These are phyloP conservation scores for Microcebus ravelobensis DNA, from an alignment of 2,113 vertebrate species.

Conservation along the genomic window DNA sequence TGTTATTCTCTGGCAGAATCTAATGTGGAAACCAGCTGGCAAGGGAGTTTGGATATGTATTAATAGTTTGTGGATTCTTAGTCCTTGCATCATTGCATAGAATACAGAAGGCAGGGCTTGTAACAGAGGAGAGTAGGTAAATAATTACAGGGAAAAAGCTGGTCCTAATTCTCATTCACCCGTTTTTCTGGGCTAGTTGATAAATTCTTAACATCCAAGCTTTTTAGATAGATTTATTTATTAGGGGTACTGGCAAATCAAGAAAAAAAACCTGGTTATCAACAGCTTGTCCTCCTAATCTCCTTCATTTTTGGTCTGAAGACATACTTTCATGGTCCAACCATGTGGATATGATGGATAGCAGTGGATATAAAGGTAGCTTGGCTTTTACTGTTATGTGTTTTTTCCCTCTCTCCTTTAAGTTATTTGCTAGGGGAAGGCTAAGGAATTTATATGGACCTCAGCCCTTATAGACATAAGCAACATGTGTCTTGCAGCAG, in stretches of 20 bases:
- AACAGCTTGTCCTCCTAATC: neutral
- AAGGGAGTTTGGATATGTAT: neutral
- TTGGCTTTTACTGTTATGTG: neutral
- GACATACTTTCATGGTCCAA: neutral
- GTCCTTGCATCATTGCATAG: neutral
- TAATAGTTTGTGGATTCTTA: neutral
- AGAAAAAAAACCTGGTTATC: neutral
- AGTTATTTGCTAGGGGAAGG: neutral
- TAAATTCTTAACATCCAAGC: neutral
- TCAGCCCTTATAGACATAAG: neutral
- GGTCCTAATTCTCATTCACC: neutral
- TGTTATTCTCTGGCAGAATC: neutral
- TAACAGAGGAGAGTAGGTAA: neutral
- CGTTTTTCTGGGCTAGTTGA: neutral
- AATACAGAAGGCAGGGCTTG: neutral
- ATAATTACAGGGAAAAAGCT: neutral
- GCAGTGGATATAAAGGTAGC: neutral
- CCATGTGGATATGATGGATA: neutral
- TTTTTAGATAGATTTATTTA: neutral
- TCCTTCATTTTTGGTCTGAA: neutral
- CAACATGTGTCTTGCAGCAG: neutral
- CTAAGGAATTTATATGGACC: neutral
- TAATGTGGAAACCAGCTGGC: neutral
- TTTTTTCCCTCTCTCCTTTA: neutral
- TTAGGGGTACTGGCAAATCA: neutral